Evolutionary conservation across 37 sponge, comb jelly and placozoan species (phyloP).

Genomic region (Agelas oroides): DNA sequence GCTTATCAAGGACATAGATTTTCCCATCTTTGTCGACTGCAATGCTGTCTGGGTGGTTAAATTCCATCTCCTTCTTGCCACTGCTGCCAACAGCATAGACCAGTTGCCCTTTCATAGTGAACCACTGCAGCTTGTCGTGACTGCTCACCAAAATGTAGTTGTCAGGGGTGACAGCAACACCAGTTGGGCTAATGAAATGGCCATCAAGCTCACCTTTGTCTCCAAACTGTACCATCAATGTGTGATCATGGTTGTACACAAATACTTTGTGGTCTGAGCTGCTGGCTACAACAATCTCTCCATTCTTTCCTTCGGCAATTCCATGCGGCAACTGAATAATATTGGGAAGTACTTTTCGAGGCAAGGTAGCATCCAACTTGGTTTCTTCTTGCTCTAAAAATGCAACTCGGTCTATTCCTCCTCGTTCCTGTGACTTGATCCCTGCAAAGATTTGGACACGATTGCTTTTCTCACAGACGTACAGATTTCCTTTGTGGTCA

Average conservation of each 20-base stretch:
- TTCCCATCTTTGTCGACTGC: background rate
- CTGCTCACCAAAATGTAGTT: constrained; percentile 25
- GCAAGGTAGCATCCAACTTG: background rate
- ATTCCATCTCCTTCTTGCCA: background rate
- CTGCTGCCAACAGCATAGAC: constrained; percentile 10
- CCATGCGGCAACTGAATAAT: background rate
- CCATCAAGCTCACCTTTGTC: constrained; percentile 12
- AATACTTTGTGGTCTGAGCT: background rate
- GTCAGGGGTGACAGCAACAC: constrained; percentile 1
- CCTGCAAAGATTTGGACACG: constrained; percentile 43
- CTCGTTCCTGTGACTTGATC: background rate
- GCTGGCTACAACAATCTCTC: background rate
- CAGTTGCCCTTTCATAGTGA: background rate
- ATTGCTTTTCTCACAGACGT: constrained; percentile 30
- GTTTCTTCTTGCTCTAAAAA: background rate
- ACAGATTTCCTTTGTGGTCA: constrained; percentile 6
- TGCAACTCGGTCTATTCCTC: background rate
- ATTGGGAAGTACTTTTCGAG: no score
- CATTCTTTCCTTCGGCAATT: constrained; percentile 4
- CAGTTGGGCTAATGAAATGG: background rate
- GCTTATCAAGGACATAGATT: constrained; percentile 7
- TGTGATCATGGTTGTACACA: background rate
- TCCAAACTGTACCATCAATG: background rate
- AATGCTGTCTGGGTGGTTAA: background rate
- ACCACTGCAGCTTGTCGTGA: constrained; percentile 11